A percentile compares a stretch with the other conserved stretches of the same genome.
Conservation (phyloP, 2,797 vertebrate species). For the Erpetoichthys calabaricus region DNA sequence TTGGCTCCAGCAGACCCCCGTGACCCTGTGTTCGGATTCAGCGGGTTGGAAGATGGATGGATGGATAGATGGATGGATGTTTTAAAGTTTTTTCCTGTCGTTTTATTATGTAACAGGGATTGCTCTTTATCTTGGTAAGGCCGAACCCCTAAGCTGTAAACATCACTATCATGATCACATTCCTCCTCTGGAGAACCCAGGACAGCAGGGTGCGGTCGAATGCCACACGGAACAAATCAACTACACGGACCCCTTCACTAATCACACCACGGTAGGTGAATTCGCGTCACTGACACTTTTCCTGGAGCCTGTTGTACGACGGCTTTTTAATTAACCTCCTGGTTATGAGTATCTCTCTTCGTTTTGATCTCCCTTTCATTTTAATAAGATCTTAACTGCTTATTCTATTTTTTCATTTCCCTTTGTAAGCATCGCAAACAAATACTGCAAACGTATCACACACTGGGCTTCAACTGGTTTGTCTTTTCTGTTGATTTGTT, state of each 20-base stretch:
- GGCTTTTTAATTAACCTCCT: neutral
- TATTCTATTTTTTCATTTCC: neutral
- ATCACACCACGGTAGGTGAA: conserved; percentile 59
- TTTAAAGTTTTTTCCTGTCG: neutral
- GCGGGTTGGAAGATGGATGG: too few species aligned
- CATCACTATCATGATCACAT: conserved; percentile 79
- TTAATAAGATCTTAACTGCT: too few species aligned
- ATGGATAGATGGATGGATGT: too few species aligned
- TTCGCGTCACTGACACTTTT: neutral
- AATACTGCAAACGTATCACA: too few species aligned
- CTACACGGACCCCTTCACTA: conserved; percentile 73
- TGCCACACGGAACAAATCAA: conserved; percentile 60
- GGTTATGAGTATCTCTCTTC: neutral
- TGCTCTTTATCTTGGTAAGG: conserved; percentile 74
- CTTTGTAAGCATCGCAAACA: neutral
- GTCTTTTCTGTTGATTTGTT: conserved; percentile 8
- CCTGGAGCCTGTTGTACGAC: too few species aligned
- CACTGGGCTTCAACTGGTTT: too few species aligned
- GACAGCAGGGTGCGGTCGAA: conserved; percentile 50
- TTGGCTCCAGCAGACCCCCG: too few species aligned
- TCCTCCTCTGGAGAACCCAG: conserved; percentile 60
- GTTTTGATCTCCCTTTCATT: too few species aligned
- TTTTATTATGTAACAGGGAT: conserved; percentile 54
- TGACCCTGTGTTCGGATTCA: too few species aligned
- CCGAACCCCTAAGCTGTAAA: conserved; percentile 71